phyloP scores from a whole-genome alignment of 2,888 invertebrate species.

The Nysson spinosus region DNA sequence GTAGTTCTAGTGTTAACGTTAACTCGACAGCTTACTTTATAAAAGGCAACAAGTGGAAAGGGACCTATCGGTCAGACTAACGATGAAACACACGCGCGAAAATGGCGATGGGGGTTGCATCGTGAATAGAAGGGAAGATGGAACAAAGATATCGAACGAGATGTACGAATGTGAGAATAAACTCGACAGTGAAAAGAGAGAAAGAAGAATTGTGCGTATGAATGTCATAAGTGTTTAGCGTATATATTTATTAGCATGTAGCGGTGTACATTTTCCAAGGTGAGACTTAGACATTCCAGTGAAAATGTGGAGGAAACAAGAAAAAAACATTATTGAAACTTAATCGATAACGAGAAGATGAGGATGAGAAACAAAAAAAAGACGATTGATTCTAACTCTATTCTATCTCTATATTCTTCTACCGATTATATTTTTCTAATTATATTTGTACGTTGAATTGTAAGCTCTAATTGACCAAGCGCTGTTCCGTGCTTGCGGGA shows the following conservation, averaged over 20 bases:
- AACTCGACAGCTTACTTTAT: too few species aligned
- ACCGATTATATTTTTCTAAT: constrained; percentile 78
- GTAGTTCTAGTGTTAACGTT: too few species aligned
- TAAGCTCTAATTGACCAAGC: constrained; percentile 73
- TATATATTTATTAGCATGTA: constrained; percentile 38
- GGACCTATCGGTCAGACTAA: too few species aligned
- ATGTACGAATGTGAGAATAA: too few species aligned
- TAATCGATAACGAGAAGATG: constrained; percentile 50
- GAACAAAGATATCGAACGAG: background rate
- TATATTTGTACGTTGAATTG: constrained; percentile 77
- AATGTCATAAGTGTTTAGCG: constrained; percentile 33
- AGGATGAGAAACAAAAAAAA: constrained; percentile 13
- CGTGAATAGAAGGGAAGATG: background rate
- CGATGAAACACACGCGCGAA: too few species aligned
- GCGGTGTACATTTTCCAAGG: constrained; percentile 45
- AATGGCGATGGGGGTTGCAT: too few species aligned
- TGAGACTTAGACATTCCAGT: constrained; percentile 64
- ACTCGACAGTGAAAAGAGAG: background rate
- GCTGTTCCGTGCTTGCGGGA: constrained; percentile 61
- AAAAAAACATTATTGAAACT: constrained; percentile 56
- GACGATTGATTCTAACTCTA: constrained; percentile 75
- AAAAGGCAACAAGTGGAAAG: too few species aligned
- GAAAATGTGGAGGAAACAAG: constrained; percentile 33
- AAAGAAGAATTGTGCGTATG: constrained; percentile 10
- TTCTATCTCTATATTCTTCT: constrained; percentile 77